Evolutionary conservation across 1,140 invertebrate genomes (phyloP).

Genomic region (Cotesia glomerata): DNA sequence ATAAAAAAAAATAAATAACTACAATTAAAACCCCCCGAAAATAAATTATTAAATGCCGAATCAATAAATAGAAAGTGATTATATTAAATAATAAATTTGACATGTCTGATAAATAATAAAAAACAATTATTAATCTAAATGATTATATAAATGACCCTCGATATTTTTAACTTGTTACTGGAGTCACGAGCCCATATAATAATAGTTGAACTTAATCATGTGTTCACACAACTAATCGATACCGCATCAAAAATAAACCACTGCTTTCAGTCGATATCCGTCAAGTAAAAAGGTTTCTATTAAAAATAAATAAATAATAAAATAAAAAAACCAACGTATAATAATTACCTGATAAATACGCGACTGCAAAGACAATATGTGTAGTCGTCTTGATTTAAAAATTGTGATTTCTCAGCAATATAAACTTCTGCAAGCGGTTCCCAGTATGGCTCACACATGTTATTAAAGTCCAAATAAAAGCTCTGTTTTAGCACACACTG

Average conservation of each 20-base stretch:
- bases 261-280: not conserved
- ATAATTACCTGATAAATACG: slow-evolving; percentile 50
- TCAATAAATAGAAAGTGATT: too few relatives aligned
- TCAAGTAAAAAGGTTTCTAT: not conserved
- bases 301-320: not conserved
- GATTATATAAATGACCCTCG: not conserved
- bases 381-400: slow-evolving; percentile 46
- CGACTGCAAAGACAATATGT: slow-evolving; percentile 58
- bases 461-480: not conserved
- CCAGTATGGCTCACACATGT: slow-evolving; percentile 54
- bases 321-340: not conserved
- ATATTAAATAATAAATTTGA: not conserved
- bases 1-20: too few relatives aligned
- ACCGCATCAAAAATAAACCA: not conserved
- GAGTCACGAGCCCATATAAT: not conserved
- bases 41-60: not conserved
- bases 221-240: slow-evolving; percentile 7
- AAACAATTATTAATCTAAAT: not conserved
- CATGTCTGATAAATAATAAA: not conserved
- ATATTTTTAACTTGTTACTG: not conserved
- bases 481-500: too few relatives aligned
- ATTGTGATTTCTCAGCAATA: slow-evolving; percentile 47
- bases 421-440: slow-evolving; percentile 58
- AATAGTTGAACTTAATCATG: not conserved
- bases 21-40: not conserved